These are phyloP conservation scores for Polyergus mexicanus DNA, from an alignment of 1,140 invertebrate genomes.

Conservation along the genomic window DNA sequence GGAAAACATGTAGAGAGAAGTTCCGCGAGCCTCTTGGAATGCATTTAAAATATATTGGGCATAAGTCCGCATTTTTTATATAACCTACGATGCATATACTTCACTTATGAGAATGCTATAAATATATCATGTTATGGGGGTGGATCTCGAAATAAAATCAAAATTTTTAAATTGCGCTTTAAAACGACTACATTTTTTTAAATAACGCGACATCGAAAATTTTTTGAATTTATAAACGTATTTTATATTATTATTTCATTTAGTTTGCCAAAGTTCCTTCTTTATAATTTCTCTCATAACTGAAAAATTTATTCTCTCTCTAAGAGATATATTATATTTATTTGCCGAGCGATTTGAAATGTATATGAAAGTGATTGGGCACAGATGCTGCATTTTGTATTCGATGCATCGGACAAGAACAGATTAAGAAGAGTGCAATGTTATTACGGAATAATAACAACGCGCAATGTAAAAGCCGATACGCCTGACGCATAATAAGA, in stretches of 20 bases:
- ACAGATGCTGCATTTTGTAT: background rate
- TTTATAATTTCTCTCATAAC: no score
- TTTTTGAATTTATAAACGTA: no score
- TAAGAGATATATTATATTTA: background rate
- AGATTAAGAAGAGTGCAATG: background rate
- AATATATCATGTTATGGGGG: background rate
- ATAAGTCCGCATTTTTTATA: slow-evolving; percentile 13
- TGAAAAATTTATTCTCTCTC: no score
- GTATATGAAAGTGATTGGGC: background rate
- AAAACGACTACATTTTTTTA: background rate
- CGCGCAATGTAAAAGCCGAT: background rate
- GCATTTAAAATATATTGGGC: background rate
- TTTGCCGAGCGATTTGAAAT: background rate
- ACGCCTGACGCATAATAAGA: slow-evolving; percentile 71
- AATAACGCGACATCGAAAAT: no score
- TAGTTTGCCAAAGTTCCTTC: no score
- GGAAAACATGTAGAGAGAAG: background rate
- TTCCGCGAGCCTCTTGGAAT: background rate
- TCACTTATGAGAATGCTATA: background rate
- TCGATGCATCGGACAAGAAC: background rate
- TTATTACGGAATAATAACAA: slow-evolving; percentile 25
- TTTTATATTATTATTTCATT: no score
- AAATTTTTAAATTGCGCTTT: background rate
- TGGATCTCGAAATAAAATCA: background rate
- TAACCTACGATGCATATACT: background rate